Conservation (phyloP, 2,113 vertebrate species). For the Saimiri boliviensis region DNA sequence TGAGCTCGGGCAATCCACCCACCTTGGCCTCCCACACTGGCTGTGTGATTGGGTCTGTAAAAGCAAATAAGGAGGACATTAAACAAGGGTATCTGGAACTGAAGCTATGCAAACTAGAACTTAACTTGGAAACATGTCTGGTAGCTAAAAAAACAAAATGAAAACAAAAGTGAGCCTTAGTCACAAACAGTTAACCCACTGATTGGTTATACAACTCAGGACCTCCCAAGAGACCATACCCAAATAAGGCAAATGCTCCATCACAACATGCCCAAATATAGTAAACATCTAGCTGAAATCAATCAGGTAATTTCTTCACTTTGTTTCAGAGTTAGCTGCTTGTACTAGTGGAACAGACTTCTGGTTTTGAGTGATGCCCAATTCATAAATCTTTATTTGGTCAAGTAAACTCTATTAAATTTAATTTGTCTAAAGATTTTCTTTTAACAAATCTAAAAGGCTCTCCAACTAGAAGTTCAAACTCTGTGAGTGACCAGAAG, state of each 20-base stretch:
- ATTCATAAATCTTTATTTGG: neutral
- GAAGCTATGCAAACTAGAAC: neutral
- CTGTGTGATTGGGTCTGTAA: neutral
- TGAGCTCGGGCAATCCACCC: too few relatives aligned
- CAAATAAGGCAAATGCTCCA: neutral
- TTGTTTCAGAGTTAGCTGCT: neutral
- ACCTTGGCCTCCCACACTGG: neutral
- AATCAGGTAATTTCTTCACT: neutral
- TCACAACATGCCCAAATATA: neutral
- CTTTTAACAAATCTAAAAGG: neutral
- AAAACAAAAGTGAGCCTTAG: neutral
- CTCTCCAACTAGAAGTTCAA: neutral
- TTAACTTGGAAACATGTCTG: neutral
- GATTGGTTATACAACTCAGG: too few relatives aligned
- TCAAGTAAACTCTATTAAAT: neutral
- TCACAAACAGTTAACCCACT: neutral
- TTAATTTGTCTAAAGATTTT: neutral
- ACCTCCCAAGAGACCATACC: neutral
- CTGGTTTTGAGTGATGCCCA: neutral
- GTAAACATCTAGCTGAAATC: neutral
- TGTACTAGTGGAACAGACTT: neutral
- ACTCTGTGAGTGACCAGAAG: neutral
- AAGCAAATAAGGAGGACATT: neutral
- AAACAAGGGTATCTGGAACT: neutral
- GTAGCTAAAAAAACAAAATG: neutral